Percentiles rank a stretch among this genome's conserved stretches.
Conservation (phyloP, 2,888 invertebrate genomes). For the Eupsilia transversa region DNA sequence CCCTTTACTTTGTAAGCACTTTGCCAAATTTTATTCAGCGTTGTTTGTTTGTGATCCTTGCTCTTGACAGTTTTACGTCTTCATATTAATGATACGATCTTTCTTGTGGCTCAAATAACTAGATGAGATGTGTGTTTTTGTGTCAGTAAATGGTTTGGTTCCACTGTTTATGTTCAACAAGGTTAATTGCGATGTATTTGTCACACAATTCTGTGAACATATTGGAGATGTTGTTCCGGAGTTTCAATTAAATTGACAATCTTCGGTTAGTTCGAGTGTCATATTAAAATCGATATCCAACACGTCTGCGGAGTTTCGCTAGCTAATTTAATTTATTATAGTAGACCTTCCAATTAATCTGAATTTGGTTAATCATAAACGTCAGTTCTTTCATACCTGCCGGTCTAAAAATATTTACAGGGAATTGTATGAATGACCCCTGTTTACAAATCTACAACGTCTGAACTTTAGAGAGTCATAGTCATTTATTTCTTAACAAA, state of each 20-base stretch:
- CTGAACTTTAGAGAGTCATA: constrained; percentile 15
- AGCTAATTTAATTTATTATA: too few species aligned
- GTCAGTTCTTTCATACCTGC: too few species aligned
- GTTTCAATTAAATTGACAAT: background rate
- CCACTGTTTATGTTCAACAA: constrained; percentile 31
- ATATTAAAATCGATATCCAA: background rate
- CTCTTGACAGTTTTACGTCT: constrained; percentile 71
- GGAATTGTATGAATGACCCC: background rate
- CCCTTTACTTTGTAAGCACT: constrained; percentile 27
- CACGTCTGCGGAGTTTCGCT: too few species aligned
- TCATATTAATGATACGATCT: constrained; percentile 73
- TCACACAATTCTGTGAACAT: background rate
- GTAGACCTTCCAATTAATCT: too few species aligned
- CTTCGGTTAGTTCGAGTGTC: background rate
- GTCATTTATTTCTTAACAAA: too few species aligned
- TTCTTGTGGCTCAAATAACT: constrained; percentile 61
- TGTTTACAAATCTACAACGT: constrained; percentile 25
- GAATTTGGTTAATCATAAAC: too few species aligned
- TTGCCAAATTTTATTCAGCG: constrained; percentile 53
- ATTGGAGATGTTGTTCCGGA: background rate
- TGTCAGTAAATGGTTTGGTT: constrained; percentile 37
- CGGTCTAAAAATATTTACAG: background rate
- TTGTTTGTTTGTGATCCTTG: constrained; percentile 67
- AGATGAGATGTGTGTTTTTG: constrained; percentile 69
- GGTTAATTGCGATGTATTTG: constrained; percentile 30